Evolutionary conservation across 2,797 vertebrate species (phyloP).

Genomic region (Dipus sagitta): DNA sequence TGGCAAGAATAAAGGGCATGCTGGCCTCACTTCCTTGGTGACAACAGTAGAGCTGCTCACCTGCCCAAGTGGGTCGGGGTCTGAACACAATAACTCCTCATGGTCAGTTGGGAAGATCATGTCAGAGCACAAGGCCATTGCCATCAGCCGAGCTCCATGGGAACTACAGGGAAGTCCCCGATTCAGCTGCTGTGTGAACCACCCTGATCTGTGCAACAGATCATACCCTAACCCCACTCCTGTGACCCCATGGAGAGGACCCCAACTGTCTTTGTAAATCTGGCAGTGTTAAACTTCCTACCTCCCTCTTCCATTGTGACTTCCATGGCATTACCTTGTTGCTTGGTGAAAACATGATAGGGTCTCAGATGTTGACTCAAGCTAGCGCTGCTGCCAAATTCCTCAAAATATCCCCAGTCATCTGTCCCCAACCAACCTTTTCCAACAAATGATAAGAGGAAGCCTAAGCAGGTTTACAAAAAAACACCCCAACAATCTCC

Average conservation of each 20-base stretch:
- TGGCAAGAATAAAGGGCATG: rapidly evolving
- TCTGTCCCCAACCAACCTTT: neutral
- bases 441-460: neutral
- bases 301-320: neutral
- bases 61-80: neutral
- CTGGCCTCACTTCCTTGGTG: rapidly evolving
- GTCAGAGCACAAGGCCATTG: neutral
- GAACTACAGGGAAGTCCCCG: neutral
- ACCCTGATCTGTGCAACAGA: neutral
- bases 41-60: neutral
- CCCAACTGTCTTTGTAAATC: neutral
- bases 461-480: neutral
- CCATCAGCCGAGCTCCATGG: neutral
- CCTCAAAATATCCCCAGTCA: neutral
- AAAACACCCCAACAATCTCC: neutral
- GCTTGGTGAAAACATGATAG: neutral
- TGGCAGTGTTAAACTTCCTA: neutral
- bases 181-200: neutral
- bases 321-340: neutral
- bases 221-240: neutral
- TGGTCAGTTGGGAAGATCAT: no score
- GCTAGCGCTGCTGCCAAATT: no score
- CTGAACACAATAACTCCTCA: neutral
- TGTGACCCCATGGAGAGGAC: neutral
- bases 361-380: neutral